Evolutionary conservation across 2,113 vertebrate genomes (phyloP).

Genomic region (Eonycteris spelaea): DNA sequence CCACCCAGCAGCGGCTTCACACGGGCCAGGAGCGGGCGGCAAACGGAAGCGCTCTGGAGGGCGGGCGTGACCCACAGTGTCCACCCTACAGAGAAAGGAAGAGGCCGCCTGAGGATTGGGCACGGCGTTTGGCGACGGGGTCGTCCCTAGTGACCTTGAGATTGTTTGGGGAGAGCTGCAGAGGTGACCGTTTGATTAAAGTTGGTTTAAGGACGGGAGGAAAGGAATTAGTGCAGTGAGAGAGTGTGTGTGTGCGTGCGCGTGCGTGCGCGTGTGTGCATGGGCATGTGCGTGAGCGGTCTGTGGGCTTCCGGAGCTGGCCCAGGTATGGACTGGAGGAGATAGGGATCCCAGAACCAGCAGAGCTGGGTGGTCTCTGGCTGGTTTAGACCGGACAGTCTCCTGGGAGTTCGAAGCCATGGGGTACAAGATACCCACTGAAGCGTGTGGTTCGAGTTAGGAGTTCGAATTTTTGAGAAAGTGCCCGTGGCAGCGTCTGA

Average conservation of each 20-base stretch:
- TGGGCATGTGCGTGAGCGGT: neutral
- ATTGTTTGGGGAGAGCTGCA: neutral
- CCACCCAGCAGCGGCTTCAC: neutral
- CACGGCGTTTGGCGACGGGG: accelerated
- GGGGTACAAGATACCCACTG: neutral
- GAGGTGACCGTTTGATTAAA: neutral
- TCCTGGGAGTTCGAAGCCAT: accelerated
- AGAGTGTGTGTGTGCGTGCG: neutral
- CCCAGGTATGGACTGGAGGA: neutral
- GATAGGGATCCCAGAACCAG: no score
- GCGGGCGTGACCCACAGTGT: neutral
- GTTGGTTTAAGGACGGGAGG: neutral
- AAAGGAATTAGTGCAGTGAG: neutral
- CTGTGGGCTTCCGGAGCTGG: neutral
- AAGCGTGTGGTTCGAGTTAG: accelerated
- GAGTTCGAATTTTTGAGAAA: neutral
- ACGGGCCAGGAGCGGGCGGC: neutral
- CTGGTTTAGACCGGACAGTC: no score
- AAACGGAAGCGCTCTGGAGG: neutral
- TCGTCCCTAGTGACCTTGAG: neutral
- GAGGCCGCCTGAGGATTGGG: neutral
- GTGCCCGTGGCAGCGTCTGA: accelerated
- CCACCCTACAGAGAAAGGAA: neutral
- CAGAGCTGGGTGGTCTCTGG: neutral
- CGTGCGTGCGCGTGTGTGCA: neutral